phyloP scores from a whole-genome alignment of 2,888 invertebrate genomes.

The Oeneis ivallda region DNA sequence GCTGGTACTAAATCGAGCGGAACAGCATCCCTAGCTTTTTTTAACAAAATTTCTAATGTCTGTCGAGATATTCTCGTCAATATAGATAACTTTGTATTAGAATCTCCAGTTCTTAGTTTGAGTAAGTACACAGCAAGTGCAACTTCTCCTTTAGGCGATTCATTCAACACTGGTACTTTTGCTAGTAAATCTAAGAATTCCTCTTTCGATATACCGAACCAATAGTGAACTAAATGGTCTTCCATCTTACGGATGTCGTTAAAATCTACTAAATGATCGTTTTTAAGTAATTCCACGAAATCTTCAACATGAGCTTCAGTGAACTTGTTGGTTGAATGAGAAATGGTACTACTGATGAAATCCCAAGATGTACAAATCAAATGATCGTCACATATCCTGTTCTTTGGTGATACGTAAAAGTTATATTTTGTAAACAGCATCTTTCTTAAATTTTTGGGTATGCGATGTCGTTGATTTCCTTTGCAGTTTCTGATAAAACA shows the following conservation, averaged over 20 bases:
- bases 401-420: no score
- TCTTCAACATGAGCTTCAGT: no score
- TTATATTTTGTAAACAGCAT: no score
- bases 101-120: conserved; percentile 5
- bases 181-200: not conserved
- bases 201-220: not conserved
- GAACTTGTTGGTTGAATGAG: no score
- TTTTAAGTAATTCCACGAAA: no score
- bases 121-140: not conserved
- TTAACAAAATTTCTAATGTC: not conserved
- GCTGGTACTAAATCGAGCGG: no score
- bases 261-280: not conserved
- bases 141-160: not conserved
- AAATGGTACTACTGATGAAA: no score
- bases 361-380: no score
- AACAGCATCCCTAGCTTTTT: not conserved
- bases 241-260: not conserved
- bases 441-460: no score
- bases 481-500: no score
- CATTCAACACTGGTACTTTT: not conserved
- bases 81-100: not conserved
- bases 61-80: not conserved
- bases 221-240: not conserved
- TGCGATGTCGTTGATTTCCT: no score
- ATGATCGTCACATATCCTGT: no score